These are phyloP conservation scores for Astreopora myriophthalma DNA, from an alignment of 64 coral and sea anemone genomes.

Conservation along the genomic window DNA sequence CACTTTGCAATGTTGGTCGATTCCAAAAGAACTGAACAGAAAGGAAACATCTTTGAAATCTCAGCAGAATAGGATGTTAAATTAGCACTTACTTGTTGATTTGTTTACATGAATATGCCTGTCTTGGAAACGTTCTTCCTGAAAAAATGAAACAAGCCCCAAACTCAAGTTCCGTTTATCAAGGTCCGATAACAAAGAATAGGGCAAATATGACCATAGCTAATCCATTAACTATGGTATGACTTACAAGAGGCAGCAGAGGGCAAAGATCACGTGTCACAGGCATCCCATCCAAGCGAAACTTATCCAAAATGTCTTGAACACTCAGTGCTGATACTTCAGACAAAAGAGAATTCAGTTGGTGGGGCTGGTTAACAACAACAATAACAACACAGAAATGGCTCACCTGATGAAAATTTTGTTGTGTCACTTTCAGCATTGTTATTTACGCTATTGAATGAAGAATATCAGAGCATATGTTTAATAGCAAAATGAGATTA, in stretches of 20 bases:
- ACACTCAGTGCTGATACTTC: conserved; percentile 35
- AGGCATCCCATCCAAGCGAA: conserved; percentile 48
- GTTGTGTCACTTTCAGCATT: not conserved
- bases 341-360: not conserved
- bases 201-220: too few species aligned
- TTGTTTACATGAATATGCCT: not conserved
- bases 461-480: not conserved
- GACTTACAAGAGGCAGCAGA: not conserved
- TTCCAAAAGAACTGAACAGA: too few species aligned
- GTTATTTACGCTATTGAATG: not conserved
- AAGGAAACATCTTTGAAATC: too few species aligned
- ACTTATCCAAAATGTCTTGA: conserved; percentile 50
- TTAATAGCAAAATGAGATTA: not conserved
- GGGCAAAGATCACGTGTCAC: conserved; percentile 38
- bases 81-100: not conserved
- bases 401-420: not conserved
- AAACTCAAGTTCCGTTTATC: not conserved
- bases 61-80: too few species aligned
- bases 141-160: not conserved
- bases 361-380: too few species aligned
- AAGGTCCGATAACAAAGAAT: not conserved
- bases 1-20: too few species aligned
- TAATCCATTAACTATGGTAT: too few species aligned
- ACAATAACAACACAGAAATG: too few species aligned
- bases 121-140: not conserved